phyloP scores from a whole-genome alignment of 2,113 vertebrate genomes.

The Hassar affinis region DNA sequence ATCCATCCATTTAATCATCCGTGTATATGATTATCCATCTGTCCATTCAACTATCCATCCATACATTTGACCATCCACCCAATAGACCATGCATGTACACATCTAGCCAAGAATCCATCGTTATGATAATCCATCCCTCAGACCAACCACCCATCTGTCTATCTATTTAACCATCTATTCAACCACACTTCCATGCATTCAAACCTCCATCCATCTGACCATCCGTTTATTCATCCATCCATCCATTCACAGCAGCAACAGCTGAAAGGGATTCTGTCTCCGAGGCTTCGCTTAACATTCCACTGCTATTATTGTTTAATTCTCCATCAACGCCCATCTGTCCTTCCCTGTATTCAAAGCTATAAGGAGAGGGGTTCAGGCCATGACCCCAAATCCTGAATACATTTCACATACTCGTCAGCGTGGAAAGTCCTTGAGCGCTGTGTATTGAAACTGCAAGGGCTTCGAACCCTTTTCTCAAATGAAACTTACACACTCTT shows the following conservation, averaged over 20 bases:
- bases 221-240: background rate
- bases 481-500: background rate
- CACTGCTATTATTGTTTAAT: background rate
- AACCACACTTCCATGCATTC: background rate
- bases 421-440: background rate
- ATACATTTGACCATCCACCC: background rate
- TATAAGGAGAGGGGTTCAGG: background rate
- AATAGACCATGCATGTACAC: background rate
- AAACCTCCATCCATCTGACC: background rate
- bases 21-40: background rate
- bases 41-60: background rate
- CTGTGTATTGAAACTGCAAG: conserved; percentile 8
- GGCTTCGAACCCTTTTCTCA: background rate
- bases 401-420: background rate
- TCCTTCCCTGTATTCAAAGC: conserved; percentile 21
- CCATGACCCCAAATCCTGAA: conserved; percentile 20
- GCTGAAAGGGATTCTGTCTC: conserved; percentile 7
- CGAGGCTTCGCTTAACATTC: conserved; percentile 3
- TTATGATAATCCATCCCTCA: background rate
- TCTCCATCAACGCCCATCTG: conserved; percentile 39
- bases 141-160: too few relatives aligned
- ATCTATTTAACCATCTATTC: background rate
- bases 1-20: background rate
- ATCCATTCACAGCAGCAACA: conserved; percentile 11
- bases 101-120: background rate